Conservation (phyloP, 2,113 vertebrate genomes). For the Odontesthes bonariensis region DNA sequence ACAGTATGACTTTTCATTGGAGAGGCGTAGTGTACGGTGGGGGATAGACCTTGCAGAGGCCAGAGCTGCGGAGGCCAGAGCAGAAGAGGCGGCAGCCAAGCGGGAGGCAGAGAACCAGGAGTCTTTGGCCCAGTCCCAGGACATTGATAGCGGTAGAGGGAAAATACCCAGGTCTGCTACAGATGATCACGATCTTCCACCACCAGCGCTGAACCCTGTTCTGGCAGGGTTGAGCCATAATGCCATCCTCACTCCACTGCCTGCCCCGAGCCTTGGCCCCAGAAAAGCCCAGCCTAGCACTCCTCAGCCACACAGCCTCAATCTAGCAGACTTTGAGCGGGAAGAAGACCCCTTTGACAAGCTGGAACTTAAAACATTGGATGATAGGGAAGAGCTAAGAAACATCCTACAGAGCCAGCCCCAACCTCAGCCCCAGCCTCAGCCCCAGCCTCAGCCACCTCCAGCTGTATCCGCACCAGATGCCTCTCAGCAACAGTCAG, state of each 20-base stretch:
- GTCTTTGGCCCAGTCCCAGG: conserved; percentile 54
- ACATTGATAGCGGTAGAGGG: conserved; percentile 65
- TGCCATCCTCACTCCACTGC: conserved; percentile 94
- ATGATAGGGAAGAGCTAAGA: conserved; percentile 95
- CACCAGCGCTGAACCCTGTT: conserved; percentile 92
- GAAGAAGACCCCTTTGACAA: conserved; percentile 98
- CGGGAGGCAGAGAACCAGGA: conserved; percentile 75
- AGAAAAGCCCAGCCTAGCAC: conserved; percentile 84
- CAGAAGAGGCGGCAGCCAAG: conserved; percentile 80
- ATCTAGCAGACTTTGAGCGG: conserved; percentile 96
- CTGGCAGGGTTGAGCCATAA: conserved; percentile 92
- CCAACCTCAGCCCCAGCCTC: conserved; percentile 69
- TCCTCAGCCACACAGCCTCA: conserved; percentile 88
- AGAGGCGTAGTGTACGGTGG: conserved; percentile 90
- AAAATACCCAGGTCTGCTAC: conserved; percentile 61
- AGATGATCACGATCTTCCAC: conserved; percentile 82
- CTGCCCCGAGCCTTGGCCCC: conserved; percentile 88
- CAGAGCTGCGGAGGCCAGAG: conserved; percentile 79
- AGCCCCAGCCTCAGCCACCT: conserved; percentile 63
- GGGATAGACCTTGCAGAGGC: conserved; percentile 89
- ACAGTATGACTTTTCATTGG: conserved; percentile 96
- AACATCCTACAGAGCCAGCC: conserved; percentile 91
- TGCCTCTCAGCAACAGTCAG: conserved; percentile 65
- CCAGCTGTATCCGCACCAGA: conserved; percentile 65
- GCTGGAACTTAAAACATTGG: conserved; percentile 94